Conservation (phyloP, 2,888 invertebrate species). For the Congeria kusceri region DNA sequence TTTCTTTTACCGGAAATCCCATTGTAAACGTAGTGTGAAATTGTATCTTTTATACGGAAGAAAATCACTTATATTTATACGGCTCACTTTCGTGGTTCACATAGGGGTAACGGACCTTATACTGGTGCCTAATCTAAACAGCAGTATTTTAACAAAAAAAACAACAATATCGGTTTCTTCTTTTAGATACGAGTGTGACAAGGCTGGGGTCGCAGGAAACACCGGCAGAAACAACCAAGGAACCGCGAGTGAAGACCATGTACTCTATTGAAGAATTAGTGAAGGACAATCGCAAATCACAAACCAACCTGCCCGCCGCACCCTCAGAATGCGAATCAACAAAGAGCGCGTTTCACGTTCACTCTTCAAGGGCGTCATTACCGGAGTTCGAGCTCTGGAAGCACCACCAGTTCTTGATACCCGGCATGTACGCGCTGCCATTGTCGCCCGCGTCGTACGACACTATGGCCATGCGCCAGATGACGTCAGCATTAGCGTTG, state of each 20-base stretch:
- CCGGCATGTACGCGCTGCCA: conserved; percentile 51
- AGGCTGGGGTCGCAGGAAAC: no score
- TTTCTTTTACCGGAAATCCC: no score
- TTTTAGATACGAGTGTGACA: no score
- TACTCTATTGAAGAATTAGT: conserved; percentile 61
- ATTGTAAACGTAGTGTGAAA: no score
- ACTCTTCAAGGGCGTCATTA: conserved; percentile 28
- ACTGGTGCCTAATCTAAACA: no score
- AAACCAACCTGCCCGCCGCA: neutral
- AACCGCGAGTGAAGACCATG: conserved; percentile 28
- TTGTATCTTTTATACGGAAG: no score
- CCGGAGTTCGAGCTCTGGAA: conserved; percentile 47
- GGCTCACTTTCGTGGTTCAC: no score
- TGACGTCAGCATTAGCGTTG: conserved; percentile 54
- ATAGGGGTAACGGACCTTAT: no score
- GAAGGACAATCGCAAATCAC: conserved; percentile 15
- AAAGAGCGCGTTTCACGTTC: conserved; percentile 54
- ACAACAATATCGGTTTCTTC: no score
- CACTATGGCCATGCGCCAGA: conserved; percentile 52
- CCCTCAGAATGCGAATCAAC: conserved; percentile 24
- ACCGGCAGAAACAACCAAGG: neutral
- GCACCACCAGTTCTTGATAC: conserved; percentile 55
- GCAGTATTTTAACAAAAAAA: no score
- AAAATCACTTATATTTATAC: no score
- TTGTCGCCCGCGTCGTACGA: conserved; percentile 47